Base-by-base conservation (phyloP, 23 tunicate genomes). In the Ascidia mentula region DNA sequence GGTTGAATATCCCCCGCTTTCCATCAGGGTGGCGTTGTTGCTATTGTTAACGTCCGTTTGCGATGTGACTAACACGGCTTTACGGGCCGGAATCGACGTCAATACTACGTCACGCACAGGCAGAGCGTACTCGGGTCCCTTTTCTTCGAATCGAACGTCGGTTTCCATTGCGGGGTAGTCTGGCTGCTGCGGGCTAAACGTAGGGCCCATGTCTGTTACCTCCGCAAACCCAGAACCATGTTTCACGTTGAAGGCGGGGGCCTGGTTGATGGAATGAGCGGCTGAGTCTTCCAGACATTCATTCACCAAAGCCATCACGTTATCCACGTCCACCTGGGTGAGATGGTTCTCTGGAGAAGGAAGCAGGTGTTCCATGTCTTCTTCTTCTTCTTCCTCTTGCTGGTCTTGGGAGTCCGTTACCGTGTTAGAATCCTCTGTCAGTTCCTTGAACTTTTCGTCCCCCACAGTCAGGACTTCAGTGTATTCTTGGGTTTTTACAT, bases 41-140 rank as follows among this genome's bases (percentile, higher is more conserved):
- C 77, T 80, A 37, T 73, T 46, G 26, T 40, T 79, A 0, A 22
- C 76, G n/a, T 80, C 76, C 36, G 30, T 37, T 36, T 28, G 38
- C 7, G 75, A 34, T 31, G 82, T 85, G 31, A 85, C 78, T 24
- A 85, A 79, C 0, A 85, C 69, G 38, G 89, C 89, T 32, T 46
- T 60, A 69, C 69, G 65, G 0, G 89, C 81, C 12, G 83, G 83
- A 0, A 78, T 46, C 8, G 89, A 60, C 26, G 76, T 53, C 0
- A 85, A 36, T 28, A 78, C 69, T 34, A 85, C 80, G 34, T 85
- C 89, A 37, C 89, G 82, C 71, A 76, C 80, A 1, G 89, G 89
- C 40, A 85, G 46, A 8, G 89, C 89, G 78, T 85, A 85, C 34
- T 85, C 89, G 12, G 89, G 78, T 7, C 83, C 72, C 70, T 85